Base-by-base conservation (phyloP, 1,140 invertebrate species). In the Drosophila novamexicana region DNA sequence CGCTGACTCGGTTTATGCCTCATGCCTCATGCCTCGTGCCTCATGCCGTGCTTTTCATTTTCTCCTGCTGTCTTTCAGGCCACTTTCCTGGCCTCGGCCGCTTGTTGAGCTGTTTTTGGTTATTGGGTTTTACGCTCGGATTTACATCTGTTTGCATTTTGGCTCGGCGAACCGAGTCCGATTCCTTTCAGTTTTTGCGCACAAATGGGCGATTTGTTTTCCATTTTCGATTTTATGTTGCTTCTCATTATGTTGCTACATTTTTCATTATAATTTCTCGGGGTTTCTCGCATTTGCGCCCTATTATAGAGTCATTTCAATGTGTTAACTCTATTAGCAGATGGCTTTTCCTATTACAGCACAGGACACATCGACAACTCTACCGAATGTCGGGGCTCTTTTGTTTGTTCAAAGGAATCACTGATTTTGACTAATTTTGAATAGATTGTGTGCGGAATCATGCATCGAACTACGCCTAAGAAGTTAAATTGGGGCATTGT, bases 141-240 rank as follows among this genome's bases (percentile, higher is more conserved):
- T 86, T 90, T 86, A 82, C 86, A 90, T 90, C 86, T 90, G 86
- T 81, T 90, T 84, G 79, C 71, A 90, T 90, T 90, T 79, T 79
- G 57, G 22, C 52, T 37, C 50, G 37, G 22, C 18, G 47, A 42
- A 29, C 22, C 22, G 47, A 16, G 42, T 52, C 36, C 61, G 39
- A 40, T 9, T 40, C 39, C 39, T 40, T 40, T 64, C 18, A n/a
- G 32, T 44, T 39, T 49, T 66, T 66, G 18, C 18, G 14, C 45
- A 37, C 57, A 61, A 77, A 81, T 81, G 69, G 82, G 71, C 82
- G 79, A 86, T 83, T 88, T 82, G 71, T 90, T 85, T 75, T 74
- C 52, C 50, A 57, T 64, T 75, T 54, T 75, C 52, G 34, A 36
- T 37, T 54, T 18, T 16, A 54, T 54, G 69, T 79, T 70, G 63